Evolutionary conservation across 2,888 invertebrate genomes (phyloP).

Genomic region (Bellardia bayeri): DNA sequence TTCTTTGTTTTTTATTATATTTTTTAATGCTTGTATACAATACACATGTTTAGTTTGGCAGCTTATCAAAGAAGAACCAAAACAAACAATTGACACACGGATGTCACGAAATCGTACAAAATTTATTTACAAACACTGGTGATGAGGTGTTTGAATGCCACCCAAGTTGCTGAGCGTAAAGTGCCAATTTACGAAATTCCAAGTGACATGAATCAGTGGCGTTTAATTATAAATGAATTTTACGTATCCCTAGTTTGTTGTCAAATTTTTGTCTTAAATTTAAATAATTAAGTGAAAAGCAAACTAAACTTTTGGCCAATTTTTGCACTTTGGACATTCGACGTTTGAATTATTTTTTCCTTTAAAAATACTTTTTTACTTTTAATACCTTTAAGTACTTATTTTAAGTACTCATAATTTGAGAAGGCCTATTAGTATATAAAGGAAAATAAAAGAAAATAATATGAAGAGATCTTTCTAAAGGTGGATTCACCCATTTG

Average conservation of each 20-base stretch:
- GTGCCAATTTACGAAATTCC: slow-evolving; percentile 81
- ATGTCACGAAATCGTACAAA: slow-evolving; percentile 57
- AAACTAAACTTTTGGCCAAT: not conserved
- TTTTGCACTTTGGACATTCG: too few species aligned
- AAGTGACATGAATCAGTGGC: slow-evolving; percentile 78
- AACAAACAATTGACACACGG: slow-evolving; percentile 36
- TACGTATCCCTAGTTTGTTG: not conserved
- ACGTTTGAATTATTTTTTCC: too few species aligned
- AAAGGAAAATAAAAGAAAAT: too few species aligned
- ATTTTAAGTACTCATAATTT: too few species aligned
- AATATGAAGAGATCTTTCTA: too few species aligned
- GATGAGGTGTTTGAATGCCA: slow-evolving; percentile 73
- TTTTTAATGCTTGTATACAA: not conserved
- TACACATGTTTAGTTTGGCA: slow-evolving; percentile 47
- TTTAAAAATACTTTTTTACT: too few species aligned
- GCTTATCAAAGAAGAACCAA: slow-evolving; percentile 38
- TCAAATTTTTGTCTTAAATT: slow-evolving; percentile 15
- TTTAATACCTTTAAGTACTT: too few species aligned
- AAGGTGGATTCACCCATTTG: too few species aligned
- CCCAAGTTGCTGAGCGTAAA: slow-evolving; percentile 78
- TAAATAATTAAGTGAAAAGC: not conserved
- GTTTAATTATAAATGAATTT: not conserved
- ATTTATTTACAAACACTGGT: slow-evolving; percentile 54
- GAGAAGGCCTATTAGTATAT: too few species aligned
- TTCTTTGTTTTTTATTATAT: not conserved